These are phyloP conservation scores for Apus apus DNA, from an alignment of 2,113 vertebrate species.

Conservation along the genomic window DNA sequence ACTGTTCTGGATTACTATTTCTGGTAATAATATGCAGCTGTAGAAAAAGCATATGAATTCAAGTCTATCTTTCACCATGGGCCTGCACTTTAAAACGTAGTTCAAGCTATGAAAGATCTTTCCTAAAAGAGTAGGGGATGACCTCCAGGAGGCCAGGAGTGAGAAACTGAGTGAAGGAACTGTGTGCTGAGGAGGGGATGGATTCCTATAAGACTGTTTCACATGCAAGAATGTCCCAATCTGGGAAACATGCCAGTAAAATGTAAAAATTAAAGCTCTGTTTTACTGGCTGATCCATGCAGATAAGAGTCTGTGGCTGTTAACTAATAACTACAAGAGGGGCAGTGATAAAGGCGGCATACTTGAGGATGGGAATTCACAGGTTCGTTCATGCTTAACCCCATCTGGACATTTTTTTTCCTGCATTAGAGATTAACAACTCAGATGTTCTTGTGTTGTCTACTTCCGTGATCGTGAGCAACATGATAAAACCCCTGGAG, in stretches of 20 bases:
- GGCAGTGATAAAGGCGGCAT: not conserved
- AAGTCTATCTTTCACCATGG: not conserved
- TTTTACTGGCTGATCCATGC: conserved; percentile 28
- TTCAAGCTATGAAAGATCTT: not conserved
- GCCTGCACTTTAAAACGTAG: not conserved
- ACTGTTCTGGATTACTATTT: conserved; percentile 46
- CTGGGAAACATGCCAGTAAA: conserved; percentile 59
- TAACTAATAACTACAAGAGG: conserved; percentile 59
- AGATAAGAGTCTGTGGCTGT: conserved; percentile 61
- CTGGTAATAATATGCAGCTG: conserved; percentile 37
- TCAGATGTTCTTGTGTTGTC: not conserved
- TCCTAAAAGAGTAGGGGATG: conserved; percentile 2
- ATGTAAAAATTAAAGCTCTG: conserved; percentile 64
- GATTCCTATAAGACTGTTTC: conserved; percentile 49
- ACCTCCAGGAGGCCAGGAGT: not conserved
- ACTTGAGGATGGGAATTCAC: conserved; percentile 35
- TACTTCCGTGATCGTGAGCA: not conserved
- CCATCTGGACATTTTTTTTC: not conserved
- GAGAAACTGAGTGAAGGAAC: conserved; percentile 22
- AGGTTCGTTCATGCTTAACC: conserved; percentile 30
- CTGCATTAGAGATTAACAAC: not conserved
- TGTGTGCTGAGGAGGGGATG: conserved; percentile 1
- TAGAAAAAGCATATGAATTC: not conserved
- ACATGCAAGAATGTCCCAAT: conserved; percentile 57
- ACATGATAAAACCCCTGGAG: not conserved